Percentiles rank a stretch among this genome's conserved stretches.
Conservation (phyloP, 2,113 vertebrate species). For the Typhlomys cinereus region DNA sequence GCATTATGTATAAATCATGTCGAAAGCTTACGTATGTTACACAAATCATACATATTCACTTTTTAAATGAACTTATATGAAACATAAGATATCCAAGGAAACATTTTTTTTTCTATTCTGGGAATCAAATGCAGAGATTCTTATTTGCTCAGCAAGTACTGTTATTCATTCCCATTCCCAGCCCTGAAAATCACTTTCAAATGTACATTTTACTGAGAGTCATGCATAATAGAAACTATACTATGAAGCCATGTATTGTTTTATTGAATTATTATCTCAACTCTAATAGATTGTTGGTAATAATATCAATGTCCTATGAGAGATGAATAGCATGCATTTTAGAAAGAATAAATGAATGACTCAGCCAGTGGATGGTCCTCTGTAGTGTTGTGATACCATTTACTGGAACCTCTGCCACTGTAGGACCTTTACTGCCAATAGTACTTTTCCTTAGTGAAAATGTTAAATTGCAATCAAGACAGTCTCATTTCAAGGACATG, state of each 20-base stretch:
- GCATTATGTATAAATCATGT: slow-evolving; percentile 2
- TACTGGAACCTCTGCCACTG: neutral
- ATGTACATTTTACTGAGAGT: neutral
- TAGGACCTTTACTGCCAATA: neutral
- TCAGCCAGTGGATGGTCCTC: neutral
- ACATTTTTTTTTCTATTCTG: neutral
- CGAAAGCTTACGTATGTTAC: neutral
- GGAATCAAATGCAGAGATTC: neutral
- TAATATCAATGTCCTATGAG: neutral
- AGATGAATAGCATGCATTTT: neutral
- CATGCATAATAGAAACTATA: slow-evolving; percentile 42
- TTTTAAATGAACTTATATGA: neutral
- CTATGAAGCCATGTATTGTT: neutral
- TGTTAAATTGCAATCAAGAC: neutral
- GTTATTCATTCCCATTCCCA: neutral
- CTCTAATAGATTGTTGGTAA: neutral
- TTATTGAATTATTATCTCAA: slow-evolving; percentile 37
- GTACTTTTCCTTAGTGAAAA: neutral
- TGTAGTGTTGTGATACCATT: neutral
- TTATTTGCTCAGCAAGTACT: neutral
- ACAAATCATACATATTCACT: neutral
- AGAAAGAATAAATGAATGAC: neutral
- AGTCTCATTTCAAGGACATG: neutral
- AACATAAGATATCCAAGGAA: neutral
- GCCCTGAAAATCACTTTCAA: neutral